Base-by-base conservation (phyloP, 2,113 vertebrate genomes). In the Mustela lutreola region DNA sequence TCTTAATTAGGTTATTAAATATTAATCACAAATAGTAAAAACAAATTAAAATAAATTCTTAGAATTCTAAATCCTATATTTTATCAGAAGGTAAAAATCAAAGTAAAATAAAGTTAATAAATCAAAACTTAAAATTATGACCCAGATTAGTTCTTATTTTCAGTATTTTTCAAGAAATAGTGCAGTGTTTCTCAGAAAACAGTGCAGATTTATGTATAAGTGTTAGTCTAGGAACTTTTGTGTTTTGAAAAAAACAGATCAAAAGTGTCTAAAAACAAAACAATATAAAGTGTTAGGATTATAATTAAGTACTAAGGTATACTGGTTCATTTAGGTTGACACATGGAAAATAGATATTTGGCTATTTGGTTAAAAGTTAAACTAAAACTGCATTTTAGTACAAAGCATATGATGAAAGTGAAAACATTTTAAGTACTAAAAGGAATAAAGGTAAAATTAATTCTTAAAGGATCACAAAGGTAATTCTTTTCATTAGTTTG, bases 401-500 rank as follows among this genome's bases (percentile, higher is more conserved):
- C 3, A 78, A 91, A 62, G 53, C 1, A 80, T 22, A 45, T 18
- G 11, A 53, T 76, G 31, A 86, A 87, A 10, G 22, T 82, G 19
- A 84, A 85, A 65, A 81, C 67, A 7, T 85, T 84, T 11, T 18
- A 36, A 89, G 56, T 53, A 71, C 50, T 79, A 60, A 97, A 83
- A 45, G 5, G 7, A 95, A 56, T 84, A 62, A 93, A 95, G 22
- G 1, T 73, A 71, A 93, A 89, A 3, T 67, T 83, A 81, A 76
- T 87, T 86, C 16, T 92, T 95, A 62, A 62, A 97, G 24, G 21
- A 7, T 62, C 1, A 71, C 19, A 67, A 88, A 75, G 45, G 89
- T 91, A 76, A 85, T 82, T 76, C 8, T 65, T 94, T 62, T 79
- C 36, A 86, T 95, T 84, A 71, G 0, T 78, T 95, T 95, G 15